Evolutionary conservation across 2,113 vertebrate genomes (phyloP), one percentile per base, ranked within the genome.

Genomic region (Mus pahari): DNA sequence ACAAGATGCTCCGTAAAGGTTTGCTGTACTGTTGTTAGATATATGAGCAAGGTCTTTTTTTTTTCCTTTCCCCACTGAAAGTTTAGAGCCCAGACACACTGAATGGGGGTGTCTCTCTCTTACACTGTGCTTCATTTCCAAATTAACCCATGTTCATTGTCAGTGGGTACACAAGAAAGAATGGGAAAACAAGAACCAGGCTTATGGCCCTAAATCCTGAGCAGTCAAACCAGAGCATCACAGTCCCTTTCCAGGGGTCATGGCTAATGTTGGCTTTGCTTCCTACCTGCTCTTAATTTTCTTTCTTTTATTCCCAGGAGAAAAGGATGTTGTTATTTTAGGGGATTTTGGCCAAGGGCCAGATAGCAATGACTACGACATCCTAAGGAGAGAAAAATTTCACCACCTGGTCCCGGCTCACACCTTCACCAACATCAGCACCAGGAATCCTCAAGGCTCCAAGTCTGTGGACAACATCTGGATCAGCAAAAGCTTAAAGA

Each of bases 371-470:
- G 99, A 99, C 95, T 98, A 98, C 0, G 99, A 99, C 64, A 36
- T 99, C 0, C 97, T 99, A 97, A 99, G 98, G 74, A 99, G 99
- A 95, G 99, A 99, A 95, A 99, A 99, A 73, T 99, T 99, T 95
- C 97, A 98, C 12, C 98, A 98, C 28, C 97, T 99, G 90, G 84
- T 99, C 17, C 98, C 99, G 0, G 98, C 99, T 0, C 98, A 97
- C 75, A 99, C 98, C 84, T 99, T 99, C 98, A 99, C 99, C 90
- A 99, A 99, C 98, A 99, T 99, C 98, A 99, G 99, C 99, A 99
- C 99, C 75, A 99, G 99, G 97, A 99, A 98, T 19, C 99, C 99
- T 0, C 99, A 99, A 91, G 99, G 99, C 2, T 99, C 98, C 1
- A 99, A 98, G 96, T 99, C 99, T 0, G 95, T 99, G 97, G 99